These are phyloP conservation scores for Thaumetopoea pityocampa DNA, from an alignment of 1,140 invertebrate genomes.

Conservation along the genomic window DNA sequence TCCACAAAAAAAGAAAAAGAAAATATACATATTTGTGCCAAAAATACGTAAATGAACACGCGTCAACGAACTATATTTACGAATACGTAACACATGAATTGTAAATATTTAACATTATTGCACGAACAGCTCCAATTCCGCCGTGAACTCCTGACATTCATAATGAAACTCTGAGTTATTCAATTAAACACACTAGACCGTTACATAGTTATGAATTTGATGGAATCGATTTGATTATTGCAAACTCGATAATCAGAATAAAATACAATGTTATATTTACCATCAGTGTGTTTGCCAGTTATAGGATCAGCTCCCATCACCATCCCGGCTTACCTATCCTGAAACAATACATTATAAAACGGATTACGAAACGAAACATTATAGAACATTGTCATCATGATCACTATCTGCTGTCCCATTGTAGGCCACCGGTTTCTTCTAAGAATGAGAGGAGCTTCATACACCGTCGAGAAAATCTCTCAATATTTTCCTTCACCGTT, in stretches of 20 bases:
- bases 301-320: slow-evolving; percentile 62
- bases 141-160: slow-evolving; percentile 7
- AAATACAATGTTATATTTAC: slow-evolving; percentile 41
- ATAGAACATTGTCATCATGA: not conserved
- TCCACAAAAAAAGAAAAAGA: not conserved
- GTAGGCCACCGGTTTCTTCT: too few species aligned
- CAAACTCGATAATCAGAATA: too few species aligned
- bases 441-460: too few species aligned
- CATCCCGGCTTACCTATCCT: slow-evolving; percentile 42
- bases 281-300: slow-evolving; percentile 47
- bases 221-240: too few species aligned
- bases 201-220: too few species aligned
- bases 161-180: slow-evolving; percentile 1
- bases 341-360: slow-evolving; percentile 30
- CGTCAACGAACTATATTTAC: too few species aligned
- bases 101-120: slow-evolving; percentile 6
- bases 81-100: not conserved
- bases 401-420: too few species aligned
- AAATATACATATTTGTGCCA: slow-evolving; percentile 15
- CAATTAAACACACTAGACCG: not conserved
- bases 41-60: slow-evolving; percentile 13
- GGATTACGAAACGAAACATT: not conserved
- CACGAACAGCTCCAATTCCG: slow-evolving; percentile 4
- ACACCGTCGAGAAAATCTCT: too few species aligned
- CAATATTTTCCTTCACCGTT: too few species aligned